Base-by-base conservation (phyloP, 1,140 invertebrate species). In the Hypothenemus hampei region DNA sequence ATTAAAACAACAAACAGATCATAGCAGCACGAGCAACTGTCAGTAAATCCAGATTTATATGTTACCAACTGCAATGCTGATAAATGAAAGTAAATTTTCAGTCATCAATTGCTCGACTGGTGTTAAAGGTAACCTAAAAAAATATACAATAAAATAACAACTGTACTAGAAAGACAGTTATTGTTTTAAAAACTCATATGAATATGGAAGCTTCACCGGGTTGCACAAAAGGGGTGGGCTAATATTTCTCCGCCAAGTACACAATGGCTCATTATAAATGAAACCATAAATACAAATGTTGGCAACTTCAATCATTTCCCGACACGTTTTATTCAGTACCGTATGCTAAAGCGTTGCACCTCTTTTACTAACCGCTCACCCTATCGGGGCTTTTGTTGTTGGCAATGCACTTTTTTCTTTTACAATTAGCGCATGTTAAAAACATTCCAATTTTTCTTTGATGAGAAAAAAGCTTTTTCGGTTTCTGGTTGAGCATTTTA, bases 261-360 rank as follows among this genome's bases (percentile, higher is more conserved):
- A 69, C 68, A 69, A 69, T 69, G 61, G 56, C 65, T 69, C 66
- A 69, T 67, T 69, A 68, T 68, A 67, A 66, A 67, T 63, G 63
- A 62, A 66, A 66, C 64, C 61, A 63, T 65, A 66, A 66, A 69
- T 67, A 67, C 65, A 64, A 66, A 67, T 64, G 65, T 62, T 60
- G 61, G 58, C 59, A 62, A 62, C 61, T 66, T 66, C 65, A 66
- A 68, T 68, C 66, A 68, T 64, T 66, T 62, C 47, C 63, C 52
- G 62, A 64, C 62, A 45, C 39, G 39, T 53, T 53, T 53, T 53
- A 53, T 44, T 35, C 50, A 45, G 24, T 45, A 40, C 21, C 20
- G 23, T n/a, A 15, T 26, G 23, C n/a, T 31, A 44, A 40, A 44
- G 43, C 49, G 49, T 53, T 37, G 41, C 50, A 45, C 44, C 44